Evolutionary conservation across 2,888 invertebrate genomes (phyloP).

Genomic region (Nudaria mundana): DNA sequence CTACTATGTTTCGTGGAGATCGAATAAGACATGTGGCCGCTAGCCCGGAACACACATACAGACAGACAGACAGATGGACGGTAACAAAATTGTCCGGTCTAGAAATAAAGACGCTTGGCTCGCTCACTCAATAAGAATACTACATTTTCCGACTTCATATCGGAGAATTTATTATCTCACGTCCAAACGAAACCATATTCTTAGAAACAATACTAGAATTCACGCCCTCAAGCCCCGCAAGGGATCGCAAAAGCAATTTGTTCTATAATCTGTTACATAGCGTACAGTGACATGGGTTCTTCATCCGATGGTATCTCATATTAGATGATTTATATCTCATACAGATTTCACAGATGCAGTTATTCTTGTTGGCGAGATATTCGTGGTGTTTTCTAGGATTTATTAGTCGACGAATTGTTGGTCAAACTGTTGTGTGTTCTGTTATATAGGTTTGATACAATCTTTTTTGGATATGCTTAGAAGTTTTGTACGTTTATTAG

Average conservation of each 20-base stretch:
- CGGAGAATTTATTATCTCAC: background rate
- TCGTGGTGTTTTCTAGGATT: slow-evolving; percentile 7
- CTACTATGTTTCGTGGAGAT: no score
- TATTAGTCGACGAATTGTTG: slow-evolving; percentile 3
- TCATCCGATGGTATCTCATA: slow-evolving; percentile 26
- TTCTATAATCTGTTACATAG: slow-evolving; percentile 30
- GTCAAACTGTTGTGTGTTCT: background rate
- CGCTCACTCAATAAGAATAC: no score
- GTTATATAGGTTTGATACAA: background rate
- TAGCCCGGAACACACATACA: no score
- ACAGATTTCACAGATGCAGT: slow-evolving; percentile 20
- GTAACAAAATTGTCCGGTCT: no score
- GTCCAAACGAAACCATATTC: slow-evolving; percentile 1
- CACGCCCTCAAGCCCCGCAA: slow-evolving; percentile 7
- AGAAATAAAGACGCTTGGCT: no score
- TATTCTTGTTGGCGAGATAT: slow-evolving; percentile 17
- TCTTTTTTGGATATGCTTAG: background rate
- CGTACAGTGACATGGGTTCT: slow-evolving; percentile 25
- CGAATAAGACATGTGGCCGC: no score
- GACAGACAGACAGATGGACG: no score
- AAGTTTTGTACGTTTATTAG: no score
- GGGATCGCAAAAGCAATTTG: slow-evolving; percentile 29
- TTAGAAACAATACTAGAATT: slow-evolving; percentile 11
- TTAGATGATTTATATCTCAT: slow-evolving; percentile 26
- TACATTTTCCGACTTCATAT: background rate